Conservation (phyloP, 2,797 vertebrate genomes). For the Gallinago solitaria region DNA sequence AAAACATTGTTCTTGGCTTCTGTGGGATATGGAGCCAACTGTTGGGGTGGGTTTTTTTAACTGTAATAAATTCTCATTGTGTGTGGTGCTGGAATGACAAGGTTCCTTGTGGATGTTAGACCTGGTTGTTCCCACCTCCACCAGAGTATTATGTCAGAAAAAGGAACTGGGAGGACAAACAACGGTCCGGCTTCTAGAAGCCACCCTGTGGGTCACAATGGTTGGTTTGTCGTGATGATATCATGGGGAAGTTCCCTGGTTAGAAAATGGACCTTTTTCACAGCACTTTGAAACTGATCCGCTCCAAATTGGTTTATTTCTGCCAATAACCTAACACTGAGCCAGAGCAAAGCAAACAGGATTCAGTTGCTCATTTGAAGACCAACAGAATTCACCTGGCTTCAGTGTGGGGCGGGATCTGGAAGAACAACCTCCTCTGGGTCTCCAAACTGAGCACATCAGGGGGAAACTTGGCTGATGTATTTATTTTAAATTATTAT, state of each 20-base stretch:
- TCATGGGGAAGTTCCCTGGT: background rate
- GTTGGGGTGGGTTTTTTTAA: too few species aligned
- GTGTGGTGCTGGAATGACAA: background rate
- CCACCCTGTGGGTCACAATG: fast-evolving
- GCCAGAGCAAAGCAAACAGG: background rate
- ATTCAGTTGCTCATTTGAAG: fast-evolving
- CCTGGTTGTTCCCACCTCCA: background rate
- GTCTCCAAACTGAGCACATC: background rate
- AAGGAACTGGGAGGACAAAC: background rate
- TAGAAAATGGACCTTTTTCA: background rate
- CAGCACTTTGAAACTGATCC: background rate
- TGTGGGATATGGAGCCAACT: background rate
- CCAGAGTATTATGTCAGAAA: background rate
- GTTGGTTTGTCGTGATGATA: background rate
- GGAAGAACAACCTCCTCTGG: background rate
- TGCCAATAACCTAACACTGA: fast-evolving
- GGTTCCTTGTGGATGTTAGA: background rate
- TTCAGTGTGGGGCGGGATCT: background rate
- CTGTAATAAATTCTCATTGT: background rate
- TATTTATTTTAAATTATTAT: too few species aligned
- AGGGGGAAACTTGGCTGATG: background rate
- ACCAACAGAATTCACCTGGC: background rate
- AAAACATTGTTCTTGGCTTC: background rate
- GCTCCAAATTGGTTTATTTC: background rate
- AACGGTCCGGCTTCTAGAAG: background rate